phyloP scores from a whole-genome alignment of 2,113 vertebrate species.

The Noturus placidus region DNA sequence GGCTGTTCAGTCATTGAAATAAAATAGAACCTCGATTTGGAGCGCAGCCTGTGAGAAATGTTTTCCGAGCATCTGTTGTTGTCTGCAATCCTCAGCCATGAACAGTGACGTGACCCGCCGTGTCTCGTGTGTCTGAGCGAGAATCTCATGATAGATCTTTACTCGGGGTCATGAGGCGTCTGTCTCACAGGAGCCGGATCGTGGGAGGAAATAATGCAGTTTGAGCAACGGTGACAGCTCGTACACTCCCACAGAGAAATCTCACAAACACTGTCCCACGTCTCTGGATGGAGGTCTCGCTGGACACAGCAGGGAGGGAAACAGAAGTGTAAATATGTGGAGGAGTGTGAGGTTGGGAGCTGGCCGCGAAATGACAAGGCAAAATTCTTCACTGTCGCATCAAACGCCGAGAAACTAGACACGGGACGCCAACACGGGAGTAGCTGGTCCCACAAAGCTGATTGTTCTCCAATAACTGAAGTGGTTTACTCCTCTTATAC shows the following conservation, averaged over 20 bases:
- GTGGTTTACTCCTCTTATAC: not conserved
- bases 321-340: slow-evolving; percentile 24
- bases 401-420: not conserved
- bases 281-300: slow-evolving; percentile 11
- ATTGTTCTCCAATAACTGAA: not conserved
- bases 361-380: not conserved
- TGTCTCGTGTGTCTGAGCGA: not conserved
- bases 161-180: not conserved
- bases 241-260: slow-evolving; percentile 5
- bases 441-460: not conserved
- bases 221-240: slow-evolving; percentile 33
- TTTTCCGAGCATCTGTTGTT: slow-evolving; percentile 15
- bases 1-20: too few species aligned
- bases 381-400: not conserved
- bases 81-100: slow-evolving; percentile 7
- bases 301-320: slow-evolving; percentile 3
- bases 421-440: not conserved
- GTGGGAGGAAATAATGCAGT: slow-evolving; percentile 29
- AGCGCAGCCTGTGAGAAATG: slow-evolving; percentile 12
- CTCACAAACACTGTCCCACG: slow-evolving; percentile 15
- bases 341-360: slow-evolving; percentile 8
- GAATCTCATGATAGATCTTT: slow-evolving; percentile 23
- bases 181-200: slow-evolving; percentile 5
- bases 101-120: not conserved
- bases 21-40: not conserved